phyloP scores from a whole-genome alignment of 2,888 invertebrate genomes.

The Drosophila neonasuta region DNA sequence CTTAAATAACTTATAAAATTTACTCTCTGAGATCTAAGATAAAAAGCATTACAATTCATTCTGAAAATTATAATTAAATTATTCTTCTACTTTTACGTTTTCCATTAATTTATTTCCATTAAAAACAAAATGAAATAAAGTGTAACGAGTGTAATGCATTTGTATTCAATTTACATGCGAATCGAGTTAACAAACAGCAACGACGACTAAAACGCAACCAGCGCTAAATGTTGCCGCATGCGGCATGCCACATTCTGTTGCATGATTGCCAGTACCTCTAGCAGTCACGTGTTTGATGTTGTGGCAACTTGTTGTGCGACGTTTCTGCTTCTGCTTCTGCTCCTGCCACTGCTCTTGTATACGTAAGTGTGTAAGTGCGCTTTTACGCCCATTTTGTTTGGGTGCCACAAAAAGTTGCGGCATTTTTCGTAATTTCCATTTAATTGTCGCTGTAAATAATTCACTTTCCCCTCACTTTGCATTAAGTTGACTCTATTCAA shows the following conservation, averaged over 20 bases:
- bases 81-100: too few relatives aligned
- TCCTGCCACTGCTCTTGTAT: too few relatives aligned
- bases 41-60: too few relatives aligned
- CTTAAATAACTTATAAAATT: too few relatives aligned
- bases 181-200: not conserved
- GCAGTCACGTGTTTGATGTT: conserved; percentile 34
- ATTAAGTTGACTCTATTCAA: conserved; percentile 1
- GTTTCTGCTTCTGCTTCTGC: too few relatives aligned
- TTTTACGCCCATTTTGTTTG: conserved; percentile 5
- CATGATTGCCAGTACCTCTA: not conserved
- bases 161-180: not conserved
- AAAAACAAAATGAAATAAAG: too few relatives aligned
- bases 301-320: conserved; percentile 37
- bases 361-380: not conserved
- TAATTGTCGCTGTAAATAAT: conserved; percentile 34
- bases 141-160: too few relatives aligned
- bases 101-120: too few relatives aligned
- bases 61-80: too few relatives aligned
- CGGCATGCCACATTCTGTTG: conserved; percentile 10
- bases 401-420: conserved; percentile 14
- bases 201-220: not conserved
- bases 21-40: too few relatives aligned
- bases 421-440: conserved; percentile 18
- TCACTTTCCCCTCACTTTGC: not conserved
- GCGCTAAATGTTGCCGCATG: not conserved